A percentile compares a stretch with the other conserved stretches of the same genome.
These are phyloP conservation scores for Drosophila takahashii DNA, from an alignment of 1,140 invertebrate genomes.

Conservation along the genomic window DNA sequence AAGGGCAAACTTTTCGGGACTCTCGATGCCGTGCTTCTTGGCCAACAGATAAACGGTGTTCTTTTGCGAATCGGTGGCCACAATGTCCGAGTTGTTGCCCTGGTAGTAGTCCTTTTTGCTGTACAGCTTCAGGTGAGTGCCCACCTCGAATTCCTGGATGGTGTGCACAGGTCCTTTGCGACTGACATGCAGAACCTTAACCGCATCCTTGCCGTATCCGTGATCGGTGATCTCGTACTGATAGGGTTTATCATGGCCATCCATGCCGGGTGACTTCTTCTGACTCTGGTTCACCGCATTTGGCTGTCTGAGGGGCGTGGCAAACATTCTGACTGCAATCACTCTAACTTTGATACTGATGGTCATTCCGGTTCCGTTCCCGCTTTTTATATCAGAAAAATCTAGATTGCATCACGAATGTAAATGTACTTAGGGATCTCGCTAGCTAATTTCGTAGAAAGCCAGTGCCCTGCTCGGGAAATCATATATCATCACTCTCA, in stretches of 20 bases:
- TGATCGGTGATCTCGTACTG: conserved; percentile 88
- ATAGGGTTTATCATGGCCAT: conserved; percentile 30
- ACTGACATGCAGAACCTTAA: conserved; percentile 89
- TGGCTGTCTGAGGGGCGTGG: conserved; percentile 42
- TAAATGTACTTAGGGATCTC: conserved; percentile 6
- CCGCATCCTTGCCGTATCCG: conserved; percentile 90
- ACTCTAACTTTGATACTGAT: conserved; percentile 22
- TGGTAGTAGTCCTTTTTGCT: conserved; percentile 88
- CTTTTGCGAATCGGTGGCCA: conserved; percentile 93
- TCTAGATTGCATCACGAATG: background rate
- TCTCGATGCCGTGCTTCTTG: conserved; percentile 90
- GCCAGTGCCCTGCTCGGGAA: background rate
- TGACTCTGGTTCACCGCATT: background rate
- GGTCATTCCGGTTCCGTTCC: background rate
- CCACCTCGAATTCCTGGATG: conserved; percentile 90
- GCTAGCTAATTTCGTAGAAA: background rate
- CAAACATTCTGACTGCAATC: conserved; percentile 40
- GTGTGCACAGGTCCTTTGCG: conserved; percentile 88
- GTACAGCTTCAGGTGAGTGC: conserved; percentile 89
- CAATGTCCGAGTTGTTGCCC: conserved; percentile 89
- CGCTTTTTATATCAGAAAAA: conserved; percentile 17
- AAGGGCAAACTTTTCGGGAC: conserved; percentile 90
- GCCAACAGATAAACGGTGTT: conserved; percentile 93
- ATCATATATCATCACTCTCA: conserved; percentile 15
- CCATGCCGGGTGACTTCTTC: background rate